Percentiles rank a stretch among this genome's conserved stretches.
These are phyloP conservation scores for Uloborus diversus DNA, from an alignment of 1,140 invertebrate species.

Conservation along the genomic window DNA sequence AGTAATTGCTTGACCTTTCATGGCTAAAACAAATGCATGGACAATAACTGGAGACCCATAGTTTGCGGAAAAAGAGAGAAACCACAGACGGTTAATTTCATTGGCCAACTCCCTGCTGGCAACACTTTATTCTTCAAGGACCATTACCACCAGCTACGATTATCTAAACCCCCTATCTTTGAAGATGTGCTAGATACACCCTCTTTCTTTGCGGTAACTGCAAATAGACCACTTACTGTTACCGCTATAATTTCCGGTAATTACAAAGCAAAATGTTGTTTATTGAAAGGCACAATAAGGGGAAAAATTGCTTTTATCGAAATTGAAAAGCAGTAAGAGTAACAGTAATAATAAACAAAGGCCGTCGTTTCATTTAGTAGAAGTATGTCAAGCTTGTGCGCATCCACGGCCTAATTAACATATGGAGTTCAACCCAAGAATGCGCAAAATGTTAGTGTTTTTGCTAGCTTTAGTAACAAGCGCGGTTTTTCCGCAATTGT, in stretches of 20 bases:
- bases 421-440: slow-evolving; percentile 23
- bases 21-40: no score
- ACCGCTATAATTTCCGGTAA: slow-evolving; percentile 20
- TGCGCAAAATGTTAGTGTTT: background rate
- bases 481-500: slow-evolving; percentile 5
- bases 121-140: no score
- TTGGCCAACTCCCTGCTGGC: no score
- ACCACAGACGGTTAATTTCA: no score
- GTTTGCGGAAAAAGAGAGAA: no score
- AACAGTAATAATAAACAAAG: slow-evolving; percentile 10
- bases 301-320: slow-evolving; percentile 1
- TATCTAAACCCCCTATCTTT: no score
- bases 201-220: slow-evolving; percentile 5
- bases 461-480: background rate
- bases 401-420: slow-evolving; percentile 38
- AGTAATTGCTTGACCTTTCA: no score
- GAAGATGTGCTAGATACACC: no score
- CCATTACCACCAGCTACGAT: no score
- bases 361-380: slow-evolving; percentile 15
- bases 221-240: slow-evolving; percentile 7
- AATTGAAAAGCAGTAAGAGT: slow-evolving; percentile 26
- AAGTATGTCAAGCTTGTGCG: slow-evolving; percentile 24
- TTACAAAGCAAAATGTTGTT: slow-evolving; percentile 21
- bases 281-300: background rate
- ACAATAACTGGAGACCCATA: no score